A percentile compares a stretch with the other conserved stretches of the same genome.
Evolutionary conservation across 2,113 vertebrate species (phyloP).

Genomic region (Spheniscus mendiculus): DNA sequence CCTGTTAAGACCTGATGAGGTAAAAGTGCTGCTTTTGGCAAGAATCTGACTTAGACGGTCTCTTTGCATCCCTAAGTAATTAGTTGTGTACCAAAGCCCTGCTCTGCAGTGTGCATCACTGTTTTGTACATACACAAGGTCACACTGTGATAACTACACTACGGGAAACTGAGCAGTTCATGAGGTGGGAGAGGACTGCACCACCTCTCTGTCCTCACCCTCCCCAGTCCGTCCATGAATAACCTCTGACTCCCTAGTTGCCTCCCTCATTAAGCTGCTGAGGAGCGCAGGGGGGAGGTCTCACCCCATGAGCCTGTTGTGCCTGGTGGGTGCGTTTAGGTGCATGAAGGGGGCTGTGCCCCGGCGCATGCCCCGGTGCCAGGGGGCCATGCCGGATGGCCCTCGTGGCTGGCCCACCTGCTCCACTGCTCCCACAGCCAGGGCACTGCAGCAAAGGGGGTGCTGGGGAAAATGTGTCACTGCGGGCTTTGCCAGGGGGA

Average conservation of each 20-base stretch:
- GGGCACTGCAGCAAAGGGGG: background rate
- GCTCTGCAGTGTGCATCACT: accelerated
- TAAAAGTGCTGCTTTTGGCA: background rate
- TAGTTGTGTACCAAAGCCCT: background rate
- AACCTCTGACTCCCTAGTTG: background rate
- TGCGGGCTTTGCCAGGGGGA: background rate
- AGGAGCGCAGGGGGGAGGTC: background rate
- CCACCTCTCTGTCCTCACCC: background rate
- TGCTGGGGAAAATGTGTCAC: background rate
- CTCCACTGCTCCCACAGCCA: background rate
- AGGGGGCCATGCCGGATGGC: background rate
- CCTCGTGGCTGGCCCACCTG: background rate
- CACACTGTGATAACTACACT: background rate
- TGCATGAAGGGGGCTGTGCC: background rate
- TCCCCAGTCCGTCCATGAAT: background rate
- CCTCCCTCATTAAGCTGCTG: background rate
- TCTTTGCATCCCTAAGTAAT: background rate
- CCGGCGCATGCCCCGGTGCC: too few species aligned
- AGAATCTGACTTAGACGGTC: background rate
- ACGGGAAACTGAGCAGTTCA: background rate
- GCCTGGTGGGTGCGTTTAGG: background rate
- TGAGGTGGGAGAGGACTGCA: background rate
- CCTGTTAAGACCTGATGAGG: background rate
- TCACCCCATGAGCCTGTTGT: background rate
- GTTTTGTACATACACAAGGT: background rate